These are phyloP conservation scores for Scaptomyza graminum DNA, from an alignment of 1,140 invertebrate genomes.

Conservation along the genomic window DNA sequence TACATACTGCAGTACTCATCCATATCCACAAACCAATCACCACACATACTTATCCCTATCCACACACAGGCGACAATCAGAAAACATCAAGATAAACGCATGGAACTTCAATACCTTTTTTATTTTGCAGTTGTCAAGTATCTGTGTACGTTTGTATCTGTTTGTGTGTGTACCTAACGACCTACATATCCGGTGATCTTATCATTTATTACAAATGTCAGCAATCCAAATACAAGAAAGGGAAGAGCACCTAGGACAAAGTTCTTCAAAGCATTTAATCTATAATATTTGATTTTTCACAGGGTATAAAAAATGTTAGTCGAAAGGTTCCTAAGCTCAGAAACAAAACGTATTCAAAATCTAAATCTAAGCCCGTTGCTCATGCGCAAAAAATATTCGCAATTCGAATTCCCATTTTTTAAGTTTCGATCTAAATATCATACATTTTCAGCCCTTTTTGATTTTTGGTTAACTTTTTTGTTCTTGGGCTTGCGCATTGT, in stretches of 20 bases:
- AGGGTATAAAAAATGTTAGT: too few species aligned
- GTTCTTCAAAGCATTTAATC: too few species aligned
- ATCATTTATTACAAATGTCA: constrained; percentile 35
- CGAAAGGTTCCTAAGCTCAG: too few species aligned
- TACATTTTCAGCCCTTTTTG: constrained; percentile 6
- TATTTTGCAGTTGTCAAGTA: constrained; percentile 11
- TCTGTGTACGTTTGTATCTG: background rate
- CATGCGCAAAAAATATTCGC: constrained; percentile 8
- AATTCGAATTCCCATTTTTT: background rate
- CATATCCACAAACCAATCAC: constrained; percentile 1
- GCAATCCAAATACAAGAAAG: background rate
- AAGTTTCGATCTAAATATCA: constrained; percentile 3
- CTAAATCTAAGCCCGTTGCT: background rate
- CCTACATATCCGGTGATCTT: constrained; percentile 40
- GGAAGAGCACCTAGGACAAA: background rate
- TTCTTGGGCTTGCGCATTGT: constrained; percentile 24
- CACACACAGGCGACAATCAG: constrained; percentile 22
- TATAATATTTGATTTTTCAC: too few species aligned
- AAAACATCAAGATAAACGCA: constrained; percentile 37
- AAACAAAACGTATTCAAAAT: too few species aligned
- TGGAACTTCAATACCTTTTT: constrained; percentile 30
- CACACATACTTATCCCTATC: constrained; percentile 4
- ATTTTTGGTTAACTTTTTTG: constrained; percentile 14
- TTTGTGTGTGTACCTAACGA: constrained; percentile 22
- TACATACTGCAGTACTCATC: constrained; percentile 8